A percentile compares a stretch with the other conserved stretches of the same genome.
These are phyloP conservation scores for Tiaroga cobitis DNA, from an alignment of 2,797 vertebrate species.

Conservation along the genomic window DNA sequence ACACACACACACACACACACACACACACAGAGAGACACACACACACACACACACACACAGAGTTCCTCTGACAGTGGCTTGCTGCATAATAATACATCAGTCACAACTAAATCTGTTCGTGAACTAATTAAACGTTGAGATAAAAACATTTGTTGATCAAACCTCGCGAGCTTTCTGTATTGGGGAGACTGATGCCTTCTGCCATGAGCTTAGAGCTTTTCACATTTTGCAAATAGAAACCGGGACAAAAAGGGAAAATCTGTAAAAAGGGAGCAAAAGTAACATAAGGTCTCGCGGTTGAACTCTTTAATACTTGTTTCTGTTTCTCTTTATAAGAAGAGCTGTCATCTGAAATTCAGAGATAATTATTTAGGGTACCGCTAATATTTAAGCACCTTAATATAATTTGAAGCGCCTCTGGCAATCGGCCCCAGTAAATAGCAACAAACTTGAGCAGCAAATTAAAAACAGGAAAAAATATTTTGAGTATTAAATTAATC, in stretches of 20 bases:
- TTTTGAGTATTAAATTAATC: conserved; percentile 82
- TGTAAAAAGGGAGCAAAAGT: background rate
- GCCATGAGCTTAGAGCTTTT: background rate
- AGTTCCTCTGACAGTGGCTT: background rate
- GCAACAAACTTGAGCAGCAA: conserved; percentile 77
- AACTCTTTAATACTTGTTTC: background rate
- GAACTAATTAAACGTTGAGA: background rate
- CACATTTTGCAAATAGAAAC: background rate
- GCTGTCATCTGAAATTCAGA: conserved; percentile 78
- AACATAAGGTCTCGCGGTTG: background rate
- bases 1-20: background rate
- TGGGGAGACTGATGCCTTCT: background rate
- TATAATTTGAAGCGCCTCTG: conserved; percentile 81
- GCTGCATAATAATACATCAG: background rate
- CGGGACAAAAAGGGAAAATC: background rate
- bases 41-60: background rate
- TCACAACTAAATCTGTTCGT: background rate
- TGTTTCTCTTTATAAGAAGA: conserved; percentile 70
- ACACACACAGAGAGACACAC: too few relatives aligned
- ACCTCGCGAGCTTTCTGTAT: background rate
- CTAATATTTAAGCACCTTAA: conserved; percentile 78
- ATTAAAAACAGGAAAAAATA: conserved; percentile 70
- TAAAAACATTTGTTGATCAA: background rate
- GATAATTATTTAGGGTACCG: conserved; percentile 81
- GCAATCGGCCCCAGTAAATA: conserved; percentile 80